Percentiles rank a stretch among this genome's conserved stretches.
These are phyloP conservation scores for Gymnobelideus leadbeateri DNA, from an alignment of 2,113 vertebrate genomes.

Conservation along the genomic window DNA sequence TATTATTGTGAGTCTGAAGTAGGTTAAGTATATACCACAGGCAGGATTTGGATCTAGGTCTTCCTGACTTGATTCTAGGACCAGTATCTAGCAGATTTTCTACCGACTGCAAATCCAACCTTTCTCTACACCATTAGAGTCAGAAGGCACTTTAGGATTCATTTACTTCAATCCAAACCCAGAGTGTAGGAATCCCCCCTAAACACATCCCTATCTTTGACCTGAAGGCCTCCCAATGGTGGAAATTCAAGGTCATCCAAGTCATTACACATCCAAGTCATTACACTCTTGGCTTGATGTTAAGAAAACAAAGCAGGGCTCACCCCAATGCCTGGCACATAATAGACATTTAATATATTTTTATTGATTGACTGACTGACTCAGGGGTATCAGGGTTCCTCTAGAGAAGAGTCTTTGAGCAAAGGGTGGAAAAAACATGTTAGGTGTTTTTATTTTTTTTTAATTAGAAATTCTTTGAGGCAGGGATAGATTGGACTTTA, in stretches of 20 bases:
- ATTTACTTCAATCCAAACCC: not conserved
- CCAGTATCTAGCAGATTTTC: not conserved
- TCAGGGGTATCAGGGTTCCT: not conserved
- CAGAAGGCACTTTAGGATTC: not conserved
- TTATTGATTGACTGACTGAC: not conserved
- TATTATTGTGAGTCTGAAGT: not conserved
- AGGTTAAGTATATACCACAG: not conserved
- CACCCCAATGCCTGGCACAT: not conserved
- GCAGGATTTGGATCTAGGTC: not conserved
- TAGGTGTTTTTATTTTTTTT: not conserved
- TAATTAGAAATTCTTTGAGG: not conserved
- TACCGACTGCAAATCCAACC: not conserved
- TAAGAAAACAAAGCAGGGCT: not conserved
- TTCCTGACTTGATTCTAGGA: not conserved
- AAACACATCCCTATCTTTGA: not conserved
- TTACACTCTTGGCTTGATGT: not conserved
- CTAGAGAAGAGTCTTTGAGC: not conserved
- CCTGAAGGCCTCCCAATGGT: not conserved
- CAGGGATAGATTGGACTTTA: not conserved
- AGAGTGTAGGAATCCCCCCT: not conserved
- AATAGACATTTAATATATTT: not conserved
- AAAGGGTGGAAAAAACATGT: not conserved
- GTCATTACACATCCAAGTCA: too few relatives aligned
- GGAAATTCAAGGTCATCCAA: not conserved
- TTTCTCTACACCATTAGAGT: not conserved